Conservation (phyloP, 2,797 vertebrate genomes). For the Thalassophryne amazonica region DNA sequence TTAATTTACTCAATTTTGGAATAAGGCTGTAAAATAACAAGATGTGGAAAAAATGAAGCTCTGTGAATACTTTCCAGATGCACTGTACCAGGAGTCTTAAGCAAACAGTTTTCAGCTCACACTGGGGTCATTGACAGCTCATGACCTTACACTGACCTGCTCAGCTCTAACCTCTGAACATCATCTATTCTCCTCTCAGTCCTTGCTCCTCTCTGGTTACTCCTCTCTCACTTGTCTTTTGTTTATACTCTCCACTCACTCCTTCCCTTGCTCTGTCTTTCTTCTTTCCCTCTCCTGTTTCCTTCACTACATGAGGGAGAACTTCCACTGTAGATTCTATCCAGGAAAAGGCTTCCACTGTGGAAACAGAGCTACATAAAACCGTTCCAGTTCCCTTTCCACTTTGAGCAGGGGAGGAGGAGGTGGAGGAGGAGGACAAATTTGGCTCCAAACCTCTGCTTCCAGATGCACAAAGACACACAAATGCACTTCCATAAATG, state of each 20-base stretch:
- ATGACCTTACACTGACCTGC: constrained; percentile 37
- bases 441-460: constrained; percentile 5
- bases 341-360: constrained; percentile 72
- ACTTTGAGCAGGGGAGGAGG: constrained; percentile 16
- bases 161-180: not conserved
- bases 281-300: constrained; percentile 37
- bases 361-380: constrained; percentile 62
- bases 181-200: not conserved
- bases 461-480: not conserved
- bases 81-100: too few relatives aligned
- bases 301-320: constrained; percentile 62
- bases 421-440: constrained; percentile 14
- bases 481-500: constrained; percentile 3
- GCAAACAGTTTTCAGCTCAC: constrained; percentile 17
- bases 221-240: constrained; percentile 42
- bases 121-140: constrained; percentile 36
- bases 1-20: too few relatives aligned
- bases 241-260: constrained; percentile 57
- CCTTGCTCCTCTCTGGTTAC: constrained; percentile 18
- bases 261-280: constrained; percentile 58
- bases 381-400: constrained; percentile 41
- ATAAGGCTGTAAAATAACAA: too few relatives aligned
- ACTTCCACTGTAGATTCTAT: constrained; percentile 65
- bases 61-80: too few relatives aligned
- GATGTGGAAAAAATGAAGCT: too few relatives aligned